A percentile compares a stretch with the other conserved stretches of the same genome.
phyloP scores from a whole-genome alignment of 2,888 invertebrate species.

The Anarsia innoxiella region DNA sequence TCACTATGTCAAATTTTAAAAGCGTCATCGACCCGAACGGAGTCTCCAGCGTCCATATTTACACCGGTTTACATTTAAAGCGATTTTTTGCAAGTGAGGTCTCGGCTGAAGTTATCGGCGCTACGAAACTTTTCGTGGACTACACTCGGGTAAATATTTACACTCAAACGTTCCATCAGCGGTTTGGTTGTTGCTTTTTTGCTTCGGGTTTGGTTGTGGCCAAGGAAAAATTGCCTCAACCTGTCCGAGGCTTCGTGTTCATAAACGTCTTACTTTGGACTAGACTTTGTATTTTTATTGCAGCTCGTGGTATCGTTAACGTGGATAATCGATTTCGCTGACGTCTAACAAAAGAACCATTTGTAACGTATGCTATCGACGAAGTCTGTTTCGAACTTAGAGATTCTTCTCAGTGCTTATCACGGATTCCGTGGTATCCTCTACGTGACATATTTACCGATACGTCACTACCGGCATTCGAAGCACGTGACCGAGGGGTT shows the following conservation, averaged over 20 bases:
- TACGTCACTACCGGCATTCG: conserved; percentile 31
- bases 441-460: conserved; percentile 52
- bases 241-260: conserved; percentile 35
- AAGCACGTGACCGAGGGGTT: conserved; percentile 28
- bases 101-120: conserved; percentile 46
- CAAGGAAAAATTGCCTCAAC: conserved; percentile 45
- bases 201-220: conserved; percentile 49
- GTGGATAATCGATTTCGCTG: conserved; percentile 2
- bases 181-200: conserved; percentile 47
- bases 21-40: conserved; percentile 16
- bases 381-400: conserved; percentile 13
- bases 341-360: conserved; percentile 1
- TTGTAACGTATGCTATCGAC: conserved; percentile 10
- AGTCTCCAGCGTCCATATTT: conserved; percentile 14
- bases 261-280: conserved; percentile 31
- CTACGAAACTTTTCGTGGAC: conserved; percentile 57
- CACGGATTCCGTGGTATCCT: conserved; percentile 29
- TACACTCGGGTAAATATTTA: conserved; percentile 59
- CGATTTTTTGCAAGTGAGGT: conserved; percentile 50
- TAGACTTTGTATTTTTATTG: conserved; percentile 24
- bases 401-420: conserved; percentile 27
- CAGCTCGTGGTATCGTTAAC: conserved; percentile 12
- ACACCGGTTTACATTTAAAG: conserved; percentile 27
- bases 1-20: too few species aligned
- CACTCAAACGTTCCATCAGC: conserved; percentile 47